Evolutionary conservation across 2,888 invertebrate species (phyloP).

Genomic region (Cinara cedri): DNA sequence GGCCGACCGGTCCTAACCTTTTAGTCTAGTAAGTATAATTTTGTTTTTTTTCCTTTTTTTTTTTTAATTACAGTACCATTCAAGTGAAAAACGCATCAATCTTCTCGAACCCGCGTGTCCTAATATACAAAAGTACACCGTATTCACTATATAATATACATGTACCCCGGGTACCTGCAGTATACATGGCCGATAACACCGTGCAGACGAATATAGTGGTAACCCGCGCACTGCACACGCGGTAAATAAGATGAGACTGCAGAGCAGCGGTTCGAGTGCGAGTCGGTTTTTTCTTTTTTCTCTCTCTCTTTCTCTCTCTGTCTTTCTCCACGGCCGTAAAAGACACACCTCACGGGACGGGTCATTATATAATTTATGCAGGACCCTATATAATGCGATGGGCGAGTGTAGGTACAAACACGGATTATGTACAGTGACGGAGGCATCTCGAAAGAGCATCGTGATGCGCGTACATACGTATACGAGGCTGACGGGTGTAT

Average conservation of each 20-base stretch:
- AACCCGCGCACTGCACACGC: not conserved
- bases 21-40: not conserved
- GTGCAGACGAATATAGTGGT: not conserved
- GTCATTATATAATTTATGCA: conserved; percentile 43
- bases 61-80: conserved; percentile 47
- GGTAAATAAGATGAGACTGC: not conserved
- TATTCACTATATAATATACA: too few relatives aligned
- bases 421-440: conserved; percentile 23
- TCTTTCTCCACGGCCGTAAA: conserved; percentile 4
- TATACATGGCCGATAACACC: not conserved
- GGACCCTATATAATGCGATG: conserved; percentile 1
- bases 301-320: too few relatives aligned
- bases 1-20: too few relatives aligned
- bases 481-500: not conserved
- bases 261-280: conserved; percentile 1
- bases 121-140: too few relatives aligned
- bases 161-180: not conserved
- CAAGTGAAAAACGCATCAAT: conserved; percentile 44
- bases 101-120: not conserved
- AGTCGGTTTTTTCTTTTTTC: not conserved
- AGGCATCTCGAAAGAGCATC: not conserved
- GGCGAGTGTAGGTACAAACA: not conserved
- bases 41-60: not conserved
- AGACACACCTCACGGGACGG: conserved; percentile 34
- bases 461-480: too few relatives aligned